Base-by-base conservation (phyloP, 2,797 vertebrate genomes). In the Brachyrhaphis roseni region DNA sequence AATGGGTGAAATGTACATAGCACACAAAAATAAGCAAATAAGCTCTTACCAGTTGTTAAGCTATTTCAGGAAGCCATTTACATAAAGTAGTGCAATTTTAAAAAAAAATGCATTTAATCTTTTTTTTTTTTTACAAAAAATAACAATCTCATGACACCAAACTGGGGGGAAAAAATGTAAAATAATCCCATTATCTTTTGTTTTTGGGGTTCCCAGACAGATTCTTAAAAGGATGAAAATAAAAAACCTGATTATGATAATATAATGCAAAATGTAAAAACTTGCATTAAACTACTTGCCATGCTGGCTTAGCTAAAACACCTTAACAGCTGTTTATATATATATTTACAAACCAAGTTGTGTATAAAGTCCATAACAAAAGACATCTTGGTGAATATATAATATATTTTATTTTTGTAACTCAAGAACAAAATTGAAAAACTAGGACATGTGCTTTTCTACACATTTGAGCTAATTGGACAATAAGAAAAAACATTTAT, bases 351-450 rank as follows among this genome's bases (percentile, higher is more conserved):
- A n/a, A n/a, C n/a, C 36, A 39, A n/a, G 3, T 36, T 36, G 16
- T 66, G 34, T 20, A 23, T 39, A 4, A 66, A 64, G 16, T 64
- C 34, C 62, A 68, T 68, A 68, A 8, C 75, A 41, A 75, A 77
- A 62, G 1, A 36, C 68, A 85, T 31, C 7, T 28, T 81, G 36
- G 55, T 45, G 85, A 45, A 81, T 41, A 81, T 78, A 82, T 16
- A 79, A 7, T 53, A 53, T 26, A 53, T 83, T 94, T 92, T 91
- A 94, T 94, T 94, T 85, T 57, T 75, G 62, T 82, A 78, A 80
- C 68, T 78, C 75, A 83, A 70, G 77, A 80, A 0, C 62, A 79
- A 70, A 80, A 62, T 6, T 16, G 2, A 71, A 82, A 88, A 3
- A 0, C 5, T 71, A 85, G 16, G 26, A 73, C 53, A 81, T 47